Evolutionary conservation across 2,888 invertebrate genomes (phyloP).

Genomic region (Calephelis perditalis): DNA sequence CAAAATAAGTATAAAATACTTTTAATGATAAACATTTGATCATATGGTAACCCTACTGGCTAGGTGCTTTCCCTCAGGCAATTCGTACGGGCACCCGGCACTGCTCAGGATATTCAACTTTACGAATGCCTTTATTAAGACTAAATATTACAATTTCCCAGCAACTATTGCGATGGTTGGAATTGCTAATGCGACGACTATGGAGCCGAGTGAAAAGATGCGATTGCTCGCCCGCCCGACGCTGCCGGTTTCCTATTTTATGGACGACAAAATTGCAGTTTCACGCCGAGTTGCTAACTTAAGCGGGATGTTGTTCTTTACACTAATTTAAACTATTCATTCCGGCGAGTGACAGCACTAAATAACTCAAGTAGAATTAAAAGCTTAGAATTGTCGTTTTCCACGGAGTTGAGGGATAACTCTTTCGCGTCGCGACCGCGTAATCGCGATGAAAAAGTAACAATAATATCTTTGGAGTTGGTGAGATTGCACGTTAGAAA

Average conservation of each 20-base stretch:
- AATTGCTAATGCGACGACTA: conserved; percentile 65
- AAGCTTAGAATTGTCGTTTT: conserved; percentile 25
- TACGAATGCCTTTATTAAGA: conserved; percentile 74
- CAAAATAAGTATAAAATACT: too few species aligned
- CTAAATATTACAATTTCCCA: conserved; percentile 71
- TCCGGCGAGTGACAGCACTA: conserved; percentile 33
- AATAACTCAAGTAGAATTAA: conserved; percentile 30
- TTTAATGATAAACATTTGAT: too few species aligned
- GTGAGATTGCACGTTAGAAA: conserved; percentile 56
- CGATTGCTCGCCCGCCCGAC: conserved; percentile 52
- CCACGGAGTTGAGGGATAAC: conserved; percentile 23
- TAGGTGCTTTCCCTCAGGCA: conserved; percentile 46
- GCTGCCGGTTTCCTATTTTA: conserved; percentile 55
- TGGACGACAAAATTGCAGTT: conserved; percentile 65
- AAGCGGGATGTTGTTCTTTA: conserved; percentile 49
- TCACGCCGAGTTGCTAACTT: conserved; percentile 49
- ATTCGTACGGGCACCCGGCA: conserved; percentile 42
- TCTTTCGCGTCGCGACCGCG: conserved; percentile 26
- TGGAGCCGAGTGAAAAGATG: conserved; percentile 63
- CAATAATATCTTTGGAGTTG: conserved; percentile 46
- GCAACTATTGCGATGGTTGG: conserved; percentile 64
- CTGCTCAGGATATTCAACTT: conserved; percentile 62
- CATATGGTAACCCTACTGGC: conserved; percentile 17
- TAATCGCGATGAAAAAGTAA: conserved; percentile 41
- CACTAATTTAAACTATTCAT: conserved; percentile 51